Evolutionary conservation across 1,140 invertebrate genomes (phyloP).

Genomic region (Apis dorsata): DNA sequence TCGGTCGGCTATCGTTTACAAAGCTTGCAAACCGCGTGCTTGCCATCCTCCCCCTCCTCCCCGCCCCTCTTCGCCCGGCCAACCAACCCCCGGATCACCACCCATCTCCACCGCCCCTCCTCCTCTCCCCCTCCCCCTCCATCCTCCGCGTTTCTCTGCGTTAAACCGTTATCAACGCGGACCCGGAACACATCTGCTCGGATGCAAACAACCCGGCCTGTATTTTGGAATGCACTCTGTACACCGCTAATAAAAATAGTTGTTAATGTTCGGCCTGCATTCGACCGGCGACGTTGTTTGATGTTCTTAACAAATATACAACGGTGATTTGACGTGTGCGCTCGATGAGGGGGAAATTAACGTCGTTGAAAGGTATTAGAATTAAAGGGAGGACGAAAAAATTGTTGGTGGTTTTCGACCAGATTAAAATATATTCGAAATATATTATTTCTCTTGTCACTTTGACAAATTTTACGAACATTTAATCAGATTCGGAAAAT

Average conservation of each 20-base stretch:
- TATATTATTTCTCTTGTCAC: too few relatives aligned
- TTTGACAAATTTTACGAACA: too few relatives aligned
- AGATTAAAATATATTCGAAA: too few relatives aligned
- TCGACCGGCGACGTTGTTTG: conserved; percentile 22
- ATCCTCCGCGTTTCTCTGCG: conserved; percentile 52
- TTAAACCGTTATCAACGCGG: conserved; percentile 58
- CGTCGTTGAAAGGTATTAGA: neutral
- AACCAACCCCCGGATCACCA: neutral
- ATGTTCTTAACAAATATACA: conserved; percentile 27
- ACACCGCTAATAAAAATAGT: conserved; percentile 45
- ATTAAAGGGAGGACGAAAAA: neutral
- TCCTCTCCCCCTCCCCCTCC: conserved; percentile 1
- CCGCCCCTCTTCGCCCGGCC: neutral
- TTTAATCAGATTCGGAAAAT: too few relatives aligned
- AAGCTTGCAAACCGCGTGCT: conserved; percentile 66
- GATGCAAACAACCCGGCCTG: conserved; percentile 55
- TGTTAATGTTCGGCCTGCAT: conserved; percentile 38
- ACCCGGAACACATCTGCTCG: conserved; percentile 53
- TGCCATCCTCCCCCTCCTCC: conserved; percentile 25
- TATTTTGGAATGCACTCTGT: conserved; percentile 54
- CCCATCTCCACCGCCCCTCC: conserved; percentile 5
- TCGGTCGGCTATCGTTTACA: conserved; percentile 66
- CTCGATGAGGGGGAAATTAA: neutral
- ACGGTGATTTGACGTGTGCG: neutral
- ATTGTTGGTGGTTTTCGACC: too few relatives aligned